Conservation (phyloP, 2,888 invertebrate genomes). For the Nudaria mundana region DNA sequence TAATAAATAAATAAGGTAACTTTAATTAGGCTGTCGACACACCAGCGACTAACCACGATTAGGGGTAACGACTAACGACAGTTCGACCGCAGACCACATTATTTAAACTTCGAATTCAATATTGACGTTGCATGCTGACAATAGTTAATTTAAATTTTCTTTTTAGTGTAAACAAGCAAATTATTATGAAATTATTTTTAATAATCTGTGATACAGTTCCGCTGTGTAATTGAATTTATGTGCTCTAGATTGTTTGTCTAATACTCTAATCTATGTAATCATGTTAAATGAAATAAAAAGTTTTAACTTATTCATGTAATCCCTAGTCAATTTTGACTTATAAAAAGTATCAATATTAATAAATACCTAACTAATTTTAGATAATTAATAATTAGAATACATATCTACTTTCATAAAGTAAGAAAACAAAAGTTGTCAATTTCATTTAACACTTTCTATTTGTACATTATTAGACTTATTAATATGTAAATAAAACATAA, state of each 20-base stretch:
- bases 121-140: slow-evolving; percentile 41
- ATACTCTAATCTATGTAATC: slow-evolving; percentile 16
- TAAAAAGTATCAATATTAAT: too few species aligned
- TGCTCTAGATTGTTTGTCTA: slow-evolving; percentile 18
- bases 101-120: slow-evolving; percentile 35
- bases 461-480: slow-evolving; percentile 17
- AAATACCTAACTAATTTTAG: too few species aligned
- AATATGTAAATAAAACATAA: not conserved
- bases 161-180: too few species aligned
- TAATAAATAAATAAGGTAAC: slow-evolving; percentile 67
- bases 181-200: too few species aligned
- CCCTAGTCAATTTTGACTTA: too few species aligned
- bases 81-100: slow-evolving; percentile 21
- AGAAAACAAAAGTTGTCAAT: slow-evolving; percentile 9
- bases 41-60: slow-evolving; percentile 12
- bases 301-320: slow-evolving; percentile 14
- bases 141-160: too few species aligned
- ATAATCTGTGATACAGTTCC: too few species aligned
- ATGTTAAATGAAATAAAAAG: slow-evolving; percentile 19
- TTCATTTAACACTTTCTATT: slow-evolving; percentile 14
- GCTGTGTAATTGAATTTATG: too few species aligned
- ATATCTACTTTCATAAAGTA: not conserved
- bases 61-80: slow-evolving; percentile 10
- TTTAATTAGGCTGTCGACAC: slow-evolving; percentile 40
- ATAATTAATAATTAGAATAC: too few species aligned